phyloP scores from a whole-genome alignment of 1,140 invertebrate species.

The Drosophila nigromelanica region DNA sequence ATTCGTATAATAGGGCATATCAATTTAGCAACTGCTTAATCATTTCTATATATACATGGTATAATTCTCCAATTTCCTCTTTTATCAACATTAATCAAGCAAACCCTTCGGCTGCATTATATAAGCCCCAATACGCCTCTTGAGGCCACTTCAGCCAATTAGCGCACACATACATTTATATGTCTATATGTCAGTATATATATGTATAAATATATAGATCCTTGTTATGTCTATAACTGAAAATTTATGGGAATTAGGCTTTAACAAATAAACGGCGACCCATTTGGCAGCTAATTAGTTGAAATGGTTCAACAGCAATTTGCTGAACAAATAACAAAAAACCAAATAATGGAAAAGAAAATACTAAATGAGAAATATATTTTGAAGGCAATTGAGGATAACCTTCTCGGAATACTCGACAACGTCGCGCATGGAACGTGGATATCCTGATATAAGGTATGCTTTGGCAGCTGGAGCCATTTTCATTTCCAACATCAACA shows the following conservation, averaged over 20 bases:
- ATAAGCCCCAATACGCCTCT: slow-evolving; percentile 18
- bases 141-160: slow-evolving; percentile 37
- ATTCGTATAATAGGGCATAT: neutral
- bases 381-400: slow-evolving; percentile 21
- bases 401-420: slow-evolving; percentile 96
- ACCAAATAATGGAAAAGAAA: slow-evolving; percentile 21
- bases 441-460: slow-evolving; percentile 98
- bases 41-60: neutral
- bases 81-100: slow-evolving; percentile 7
- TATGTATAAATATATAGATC: neutral
- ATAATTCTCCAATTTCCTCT: neutral
- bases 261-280: slow-evolving; percentile 52
- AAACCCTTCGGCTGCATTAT: slow-evolving; percentile 12
- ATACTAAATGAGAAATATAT: neutral
- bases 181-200: neutral
- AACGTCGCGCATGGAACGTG: slow-evolving; percentile 94
- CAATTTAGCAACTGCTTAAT: slow-evolving; percentile 8
- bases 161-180: slow-evolving; percentile 7
- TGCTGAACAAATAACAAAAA: slow-evolving; percentile 62
- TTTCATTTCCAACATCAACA: slow-evolving; percentile 96
- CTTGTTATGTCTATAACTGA: slow-evolving; percentile 15
- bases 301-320: slow-evolving; percentile 65
- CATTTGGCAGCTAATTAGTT: slow-evolving; percentile 73
- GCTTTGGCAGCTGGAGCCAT: slow-evolving; percentile 94
- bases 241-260: slow-evolving; percentile 64